Percentiles rank a stretch among this genome's conserved stretches.
These are phyloP conservation scores for Chironomus riparius DNA, from an alignment of 2,888 invertebrate genomes.

Conservation along the genomic window DNA sequence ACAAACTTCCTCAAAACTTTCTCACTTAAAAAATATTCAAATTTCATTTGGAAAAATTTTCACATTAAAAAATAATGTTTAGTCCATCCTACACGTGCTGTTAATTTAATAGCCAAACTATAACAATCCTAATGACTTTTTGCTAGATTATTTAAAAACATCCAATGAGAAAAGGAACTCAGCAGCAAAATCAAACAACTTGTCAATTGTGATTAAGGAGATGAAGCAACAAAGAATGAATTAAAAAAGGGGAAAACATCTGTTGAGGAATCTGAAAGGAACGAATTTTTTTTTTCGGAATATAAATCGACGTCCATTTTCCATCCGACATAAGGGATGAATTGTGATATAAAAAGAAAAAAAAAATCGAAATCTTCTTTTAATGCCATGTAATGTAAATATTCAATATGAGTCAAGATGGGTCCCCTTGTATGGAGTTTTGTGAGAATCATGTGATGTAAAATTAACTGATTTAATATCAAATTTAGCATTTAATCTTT, in stretches of 20 bases:
- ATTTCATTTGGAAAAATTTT: not conserved
- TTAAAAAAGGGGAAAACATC: not conserved
- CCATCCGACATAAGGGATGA: not conserved
- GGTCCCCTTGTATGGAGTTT: too few relatives aligned
- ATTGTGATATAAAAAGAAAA: not conserved
- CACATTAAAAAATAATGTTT: too few relatives aligned
- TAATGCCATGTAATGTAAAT: slow-evolving; percentile 1
- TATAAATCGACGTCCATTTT: not conserved
- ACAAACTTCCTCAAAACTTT: not conserved
- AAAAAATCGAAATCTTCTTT: not conserved
- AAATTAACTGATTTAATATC: too few relatives aligned
- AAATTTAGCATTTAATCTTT: too few relatives aligned
- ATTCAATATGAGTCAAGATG: not conserved
- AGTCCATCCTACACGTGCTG: too few relatives aligned
- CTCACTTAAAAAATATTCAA: too few relatives aligned
- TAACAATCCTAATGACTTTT: too few relatives aligned
- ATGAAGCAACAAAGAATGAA: not conserved
- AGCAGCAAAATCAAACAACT: not conserved
- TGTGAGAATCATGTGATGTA: too few relatives aligned
- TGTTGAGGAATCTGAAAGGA: not conserved
- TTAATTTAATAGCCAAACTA: too few relatives aligned
- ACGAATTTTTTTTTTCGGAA: not conserved
- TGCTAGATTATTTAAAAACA: not conserved
- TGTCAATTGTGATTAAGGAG: slow-evolving; percentile 13
- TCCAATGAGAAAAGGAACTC: not conserved